Conservation (phyloP, 2,888 invertebrate genomes). For the Microchrysa polita region DNA sequence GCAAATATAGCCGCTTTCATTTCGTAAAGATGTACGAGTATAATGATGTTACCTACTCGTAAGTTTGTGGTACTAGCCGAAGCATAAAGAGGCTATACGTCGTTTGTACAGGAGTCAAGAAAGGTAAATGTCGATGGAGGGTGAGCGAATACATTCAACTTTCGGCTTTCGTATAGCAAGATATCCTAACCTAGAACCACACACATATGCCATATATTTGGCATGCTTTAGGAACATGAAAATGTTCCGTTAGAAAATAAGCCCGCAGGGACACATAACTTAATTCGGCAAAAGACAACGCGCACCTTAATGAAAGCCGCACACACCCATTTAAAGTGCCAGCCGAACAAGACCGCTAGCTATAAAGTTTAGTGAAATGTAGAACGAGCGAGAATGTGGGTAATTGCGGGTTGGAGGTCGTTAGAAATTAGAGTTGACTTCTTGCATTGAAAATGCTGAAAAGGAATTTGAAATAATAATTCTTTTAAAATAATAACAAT, state of each 20-base stretch:
- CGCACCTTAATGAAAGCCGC: conserved; percentile 43
- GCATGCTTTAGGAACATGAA: conserved; percentile 36
- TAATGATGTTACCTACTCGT: too few species aligned
- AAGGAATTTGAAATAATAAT: too few species aligned
- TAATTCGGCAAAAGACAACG: conserved; percentile 31
- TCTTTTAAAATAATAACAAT: too few species aligned
- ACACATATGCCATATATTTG: conserved; percentile 38
- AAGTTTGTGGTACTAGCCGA: background rate
- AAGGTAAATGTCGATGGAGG: conserved; percentile 12
- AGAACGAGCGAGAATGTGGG: background rate
- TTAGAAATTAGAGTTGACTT: too few species aligned
- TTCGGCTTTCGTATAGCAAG: conserved; percentile 30
- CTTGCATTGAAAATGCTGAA: too few species aligned
- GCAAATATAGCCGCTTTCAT: background rate
- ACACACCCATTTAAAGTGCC: conserved; percentile 37
- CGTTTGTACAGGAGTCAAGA: background rate
- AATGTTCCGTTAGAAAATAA: conserved; percentile 40
- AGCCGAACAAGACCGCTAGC: conserved; percentile 30
- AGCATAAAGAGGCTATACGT: background rate
- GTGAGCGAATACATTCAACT: background rate
- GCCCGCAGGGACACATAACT: conserved; percentile 41
- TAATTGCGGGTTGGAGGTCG: background rate
- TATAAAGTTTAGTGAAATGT: conserved; percentile 25
- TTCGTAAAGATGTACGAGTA: background rate
- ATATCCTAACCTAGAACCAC: too few species aligned